Base-by-base conservation (phyloP, 2,888 invertebrate species). In the Eristalinus sepulchralis region DNA sequence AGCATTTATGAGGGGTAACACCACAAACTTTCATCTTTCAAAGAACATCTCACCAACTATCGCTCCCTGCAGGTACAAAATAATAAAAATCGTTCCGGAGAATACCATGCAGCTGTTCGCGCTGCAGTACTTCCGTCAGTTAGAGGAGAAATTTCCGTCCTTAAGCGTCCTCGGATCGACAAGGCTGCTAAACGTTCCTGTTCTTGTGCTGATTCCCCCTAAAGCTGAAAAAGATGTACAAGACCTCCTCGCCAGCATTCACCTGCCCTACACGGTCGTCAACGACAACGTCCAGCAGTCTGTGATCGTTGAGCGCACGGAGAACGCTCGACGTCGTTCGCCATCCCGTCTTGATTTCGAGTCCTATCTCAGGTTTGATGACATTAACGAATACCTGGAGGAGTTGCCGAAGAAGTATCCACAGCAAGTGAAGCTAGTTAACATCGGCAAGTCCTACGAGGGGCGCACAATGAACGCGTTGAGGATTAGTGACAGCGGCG, bases 361-460 rank as follows among this genome's bases (percentile, higher is more conserved):
- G 0, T 88, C 76, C 0, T 91, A 90, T 36, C 90, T 89, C 17
- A 89, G 90, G 0, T 89, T 89, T 22, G 63, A 88, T n/a, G 91
- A 91, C 93, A 94, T 95, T 22, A 92, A 94, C 84, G 91, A 89
- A 0, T 94, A 94, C 81, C 88, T 94, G 67, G 91, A 93, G 39
- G 89, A 90, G 0, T 86, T 95, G 27, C 93, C 93, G 0, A 86
- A 88, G 0, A 88, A 90, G 31, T 92, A 95, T 89, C 94, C 94
- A 0, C 88, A 93, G 10, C 89, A 94, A 0, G 94, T 94, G 0
- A 93, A 92, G 0, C 85, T 95, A 1, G 92, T 94, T 57, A 93
- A 91, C 11, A 94, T 95, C 60, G 96, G 96, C 0, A 90, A 90
- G 20, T 94, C 94, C 57, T 94, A 90, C 83, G 95, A 96, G 90